phyloP scores from a whole-genome alignment of 2,113 vertebrate genomes.

The Echinops telfairi region DNA sequence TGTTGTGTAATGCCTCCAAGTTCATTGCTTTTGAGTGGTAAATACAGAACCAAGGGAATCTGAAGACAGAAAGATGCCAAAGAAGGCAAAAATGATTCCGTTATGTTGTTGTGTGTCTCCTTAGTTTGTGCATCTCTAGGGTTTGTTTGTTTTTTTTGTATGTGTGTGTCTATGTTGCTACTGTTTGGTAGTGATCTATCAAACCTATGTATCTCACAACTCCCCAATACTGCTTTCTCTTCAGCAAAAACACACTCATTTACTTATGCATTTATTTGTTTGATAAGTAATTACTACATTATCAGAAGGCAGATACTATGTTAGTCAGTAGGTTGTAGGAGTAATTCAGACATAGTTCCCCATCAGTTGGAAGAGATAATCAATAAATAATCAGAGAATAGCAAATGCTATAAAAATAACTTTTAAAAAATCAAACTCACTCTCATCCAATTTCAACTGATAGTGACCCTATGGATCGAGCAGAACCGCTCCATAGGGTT shows the following conservation, averaged over 20 bases:
- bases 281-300: background rate
- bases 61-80: background rate
- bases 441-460: no score
- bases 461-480: no score
- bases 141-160: background rate
- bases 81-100: background rate
- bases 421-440: no score
- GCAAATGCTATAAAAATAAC: no score
- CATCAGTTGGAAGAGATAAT: background rate
- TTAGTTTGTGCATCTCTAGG: background rate
- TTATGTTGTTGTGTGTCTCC: background rate
- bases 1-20: background rate
- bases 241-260: background rate
- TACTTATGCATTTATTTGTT: conserved; percentile 17
- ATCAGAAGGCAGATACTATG: background rate
- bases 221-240: background rate
- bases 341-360: background rate
- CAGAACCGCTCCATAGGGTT: no score
- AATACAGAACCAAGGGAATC: background rate
- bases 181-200: background rate
- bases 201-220: background rate
- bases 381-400: background rate
- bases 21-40: background rate
- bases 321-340: background rate
- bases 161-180: no score